phyloP scores from a whole-genome alignment of 2,113 vertebrate species.

The Zosterops hypoxanthus region DNA sequence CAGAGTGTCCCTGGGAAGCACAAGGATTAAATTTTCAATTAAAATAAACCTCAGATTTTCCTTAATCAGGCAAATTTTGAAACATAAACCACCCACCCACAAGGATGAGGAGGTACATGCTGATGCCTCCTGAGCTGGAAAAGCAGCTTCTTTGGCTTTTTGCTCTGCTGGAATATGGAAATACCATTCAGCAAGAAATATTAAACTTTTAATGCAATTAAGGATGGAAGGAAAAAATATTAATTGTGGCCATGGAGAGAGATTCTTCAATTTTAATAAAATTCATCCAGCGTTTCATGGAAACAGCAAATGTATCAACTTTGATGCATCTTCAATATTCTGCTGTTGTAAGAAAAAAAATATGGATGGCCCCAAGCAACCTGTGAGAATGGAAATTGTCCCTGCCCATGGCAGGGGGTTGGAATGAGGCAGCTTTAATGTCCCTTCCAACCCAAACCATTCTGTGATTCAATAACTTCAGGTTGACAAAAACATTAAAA shows the following conservation, averaged over 20 bases:
- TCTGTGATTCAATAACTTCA: neutral
- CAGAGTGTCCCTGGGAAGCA: neutral
- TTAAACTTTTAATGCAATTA: neutral
- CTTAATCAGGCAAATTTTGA: neutral
- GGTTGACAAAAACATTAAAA: neutral
- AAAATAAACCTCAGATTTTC: neutral
- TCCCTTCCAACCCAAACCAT: neutral
- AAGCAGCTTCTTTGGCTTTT: neutral
- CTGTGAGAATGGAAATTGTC: neutral
- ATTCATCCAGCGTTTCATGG: rapidly evolving
- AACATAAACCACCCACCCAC: neutral
- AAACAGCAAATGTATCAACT: neutral
- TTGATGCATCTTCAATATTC: neutral
- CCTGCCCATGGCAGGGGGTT: neutral
- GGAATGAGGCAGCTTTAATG: neutral
- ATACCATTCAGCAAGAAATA: neutral
- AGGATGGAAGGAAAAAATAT: neutral
- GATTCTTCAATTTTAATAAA: neutral
- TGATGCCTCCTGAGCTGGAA: neutral
- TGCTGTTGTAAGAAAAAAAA: neutral
- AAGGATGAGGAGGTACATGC: neutral
- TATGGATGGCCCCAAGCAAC: neutral
- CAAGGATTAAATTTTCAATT: neutral
- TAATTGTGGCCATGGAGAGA: neutral
- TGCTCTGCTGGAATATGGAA: neutral